Base-by-base conservation (phyloP, 2,888 invertebrate species). In the Leucozona laternaria region DNA sequence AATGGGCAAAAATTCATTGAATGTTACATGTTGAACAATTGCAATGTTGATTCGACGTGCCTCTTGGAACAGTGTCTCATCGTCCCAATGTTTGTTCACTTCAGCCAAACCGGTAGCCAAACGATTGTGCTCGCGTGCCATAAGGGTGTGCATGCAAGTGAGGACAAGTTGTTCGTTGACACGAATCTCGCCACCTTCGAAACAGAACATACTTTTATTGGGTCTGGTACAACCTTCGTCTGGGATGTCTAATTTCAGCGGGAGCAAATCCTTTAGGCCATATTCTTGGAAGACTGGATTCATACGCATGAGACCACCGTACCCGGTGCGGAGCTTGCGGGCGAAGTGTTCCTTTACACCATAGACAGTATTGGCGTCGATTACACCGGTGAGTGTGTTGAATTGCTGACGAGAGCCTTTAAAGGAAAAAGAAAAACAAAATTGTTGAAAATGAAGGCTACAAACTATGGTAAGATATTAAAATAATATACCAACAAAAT, bases 21-120 rank as follows among this genome's bases (percentile, higher is more conserved):
- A 98, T 0, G 97, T 97, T 79, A 98, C 95, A 90, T 98, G 97
- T 91, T 98, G 97, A 79, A 98, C 96, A 91, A 96, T 95, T 4
- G 97, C 97, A 75, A 97, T 96, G 89, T 96, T 96, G 89, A 98
- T 97, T 71, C 97, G 94, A 88, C 97, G 94, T 0, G 97, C 93
- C 93, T 97, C 97, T 93, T 98, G 98, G 94, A 96, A 98, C 0
- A 98, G 92, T 0, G 96, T 97, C 93, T 98, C 98, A 90, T 98
- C 98, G 90, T 97, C 97, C 98, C 98, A 98, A 91, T 97, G 97
- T 0, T 97, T 97, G 93, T 98, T 98, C 6, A 98, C 94, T 66
- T 95, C 94, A 0, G 95, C 94, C 48, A 98, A 92, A 7, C 93
- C 95, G 70, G 94, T 95, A 0, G 98, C 98, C 0, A 97, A 93